Conservation (phyloP, 2,797 vertebrate genomes). For the Microctenopoma stevenorrisi region DNA sequence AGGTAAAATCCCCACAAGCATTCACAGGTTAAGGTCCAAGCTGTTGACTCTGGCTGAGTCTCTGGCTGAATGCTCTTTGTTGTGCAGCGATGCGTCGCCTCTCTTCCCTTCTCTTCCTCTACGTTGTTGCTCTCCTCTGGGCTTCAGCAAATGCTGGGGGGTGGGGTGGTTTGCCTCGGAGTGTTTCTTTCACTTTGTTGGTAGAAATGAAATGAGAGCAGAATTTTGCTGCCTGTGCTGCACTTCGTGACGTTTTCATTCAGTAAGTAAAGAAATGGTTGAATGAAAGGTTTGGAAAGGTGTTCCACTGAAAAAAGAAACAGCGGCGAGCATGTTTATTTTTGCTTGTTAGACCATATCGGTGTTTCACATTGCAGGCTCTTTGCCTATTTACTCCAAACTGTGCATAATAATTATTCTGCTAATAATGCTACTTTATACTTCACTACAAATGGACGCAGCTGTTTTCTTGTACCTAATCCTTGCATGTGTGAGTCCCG, state of each 20-base stretch:
- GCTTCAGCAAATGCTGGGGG: conserved; percentile 18
- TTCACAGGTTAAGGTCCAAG: conserved; percentile 36
- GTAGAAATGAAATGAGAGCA: conserved; percentile 29
- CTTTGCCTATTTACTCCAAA: not conserved
- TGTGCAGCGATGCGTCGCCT: conserved; percentile 53
- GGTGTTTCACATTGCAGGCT: not conserved
- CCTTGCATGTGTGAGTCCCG: not conserved
- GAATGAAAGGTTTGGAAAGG: conserved; percentile 8
- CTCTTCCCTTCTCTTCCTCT: conserved; percentile 28
- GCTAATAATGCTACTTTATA: not conserved
- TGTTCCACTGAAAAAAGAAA: not conserved
- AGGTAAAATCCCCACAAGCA: conserved; percentile 22
- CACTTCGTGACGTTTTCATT: conserved; percentile 1
- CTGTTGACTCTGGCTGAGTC: conserved; percentile 40
- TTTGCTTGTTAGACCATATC: not conserved
- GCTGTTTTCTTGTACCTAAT: not conserved
- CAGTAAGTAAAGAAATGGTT: conserved; percentile 1
- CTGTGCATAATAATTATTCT: not conserved
- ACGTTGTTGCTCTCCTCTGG: conserved; percentile 23
- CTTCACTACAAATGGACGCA: not conserved
- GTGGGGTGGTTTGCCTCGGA: conserved; percentile 10
- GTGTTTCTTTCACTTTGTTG: conserved; percentile 32
- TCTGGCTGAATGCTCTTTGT: conserved; percentile 57
- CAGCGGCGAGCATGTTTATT: not conserved
- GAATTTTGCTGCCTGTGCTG: conserved; percentile 24